phyloP scores from a whole-genome alignment of 2,797 vertebrate genomes.

The Pseudochirops corinnae region DNA sequence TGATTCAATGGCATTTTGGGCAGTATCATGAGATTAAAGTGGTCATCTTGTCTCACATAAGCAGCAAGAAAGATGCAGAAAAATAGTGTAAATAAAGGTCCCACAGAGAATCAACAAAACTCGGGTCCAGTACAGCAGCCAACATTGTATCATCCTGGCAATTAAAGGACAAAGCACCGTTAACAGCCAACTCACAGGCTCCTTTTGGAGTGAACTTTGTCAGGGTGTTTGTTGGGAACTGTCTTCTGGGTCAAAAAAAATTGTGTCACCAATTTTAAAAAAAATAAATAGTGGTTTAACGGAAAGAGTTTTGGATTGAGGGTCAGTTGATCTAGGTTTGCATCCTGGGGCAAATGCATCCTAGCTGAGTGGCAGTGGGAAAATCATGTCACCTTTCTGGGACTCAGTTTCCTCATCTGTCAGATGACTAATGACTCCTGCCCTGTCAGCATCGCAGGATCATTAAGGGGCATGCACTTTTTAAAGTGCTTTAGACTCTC shows the following conservation, averaged over 20 bases:
- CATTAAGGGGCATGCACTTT: not conserved
- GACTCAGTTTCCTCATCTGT: not conserved
- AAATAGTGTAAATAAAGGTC: not conserved
- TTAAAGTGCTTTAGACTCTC: not conserved
- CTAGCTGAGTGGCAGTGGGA: not conserved
- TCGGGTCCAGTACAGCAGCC: not conserved
- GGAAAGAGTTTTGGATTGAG: not conserved
- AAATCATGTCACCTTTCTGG: not conserved
- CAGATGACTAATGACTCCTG: not conserved
- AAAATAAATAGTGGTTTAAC: not conserved
- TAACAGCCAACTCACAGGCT: not conserved
- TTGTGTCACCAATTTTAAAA: not conserved
- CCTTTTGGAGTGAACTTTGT: not conserved
- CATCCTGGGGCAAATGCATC: not conserved
- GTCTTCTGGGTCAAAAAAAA: not conserved
- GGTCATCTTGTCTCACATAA: not conserved
- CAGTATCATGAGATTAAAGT: constrained; percentile 11
- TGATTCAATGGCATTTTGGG: not conserved
- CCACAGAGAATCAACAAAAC: not conserved
- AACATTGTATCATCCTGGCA: not conserved
- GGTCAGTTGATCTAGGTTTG: not conserved
- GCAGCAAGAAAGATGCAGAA: not conserved
- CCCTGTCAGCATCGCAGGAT: not conserved
- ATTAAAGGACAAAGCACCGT: not conserved
- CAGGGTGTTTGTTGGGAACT: not conserved